These are phyloP conservation scores for Dendronephthya gigantea DNA, from an alignment of 64 coral and sea anemone species.

Conservation along the genomic window DNA sequence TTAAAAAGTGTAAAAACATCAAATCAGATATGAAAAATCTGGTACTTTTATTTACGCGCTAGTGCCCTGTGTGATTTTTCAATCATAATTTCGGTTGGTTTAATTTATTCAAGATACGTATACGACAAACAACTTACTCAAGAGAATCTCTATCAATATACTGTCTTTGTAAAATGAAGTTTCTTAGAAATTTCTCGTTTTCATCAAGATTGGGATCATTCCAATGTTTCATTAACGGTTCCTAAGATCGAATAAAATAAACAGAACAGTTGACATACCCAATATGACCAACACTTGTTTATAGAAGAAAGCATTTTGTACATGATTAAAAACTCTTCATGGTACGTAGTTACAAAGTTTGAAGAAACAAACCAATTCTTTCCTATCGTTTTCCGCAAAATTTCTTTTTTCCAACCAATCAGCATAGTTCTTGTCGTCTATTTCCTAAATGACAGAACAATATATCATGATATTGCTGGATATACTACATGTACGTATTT, in stretches of 20 bases:
- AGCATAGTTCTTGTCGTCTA: conserved; percentile 57
- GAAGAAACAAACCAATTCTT: conserved; percentile 15
- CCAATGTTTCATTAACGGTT: conserved; percentile 58
- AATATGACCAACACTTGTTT: not conserved
- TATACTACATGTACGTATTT: too few relatives aligned
- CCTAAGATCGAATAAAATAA: conserved; percentile 29
- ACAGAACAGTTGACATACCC: not conserved
- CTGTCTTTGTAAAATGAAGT: conserved; percentile 82
- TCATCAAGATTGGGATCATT: conserved; percentile 63
- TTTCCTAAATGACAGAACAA: conserved; percentile 13
- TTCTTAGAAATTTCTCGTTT: conserved; percentile 76
- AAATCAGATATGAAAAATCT: too few relatives aligned
- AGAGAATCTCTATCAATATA: conserved; percentile 75
- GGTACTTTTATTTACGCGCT: too few relatives aligned
- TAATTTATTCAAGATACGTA: not conserved
- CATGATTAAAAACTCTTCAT: too few relatives aligned
- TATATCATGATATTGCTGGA: too few relatives aligned
- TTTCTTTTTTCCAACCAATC: conserved; percentile 74
- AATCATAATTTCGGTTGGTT: too few relatives aligned
- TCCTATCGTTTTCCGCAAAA: not conserved
- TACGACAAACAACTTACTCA: conserved; percentile 28
- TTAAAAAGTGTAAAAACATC: too few relatives aligned
- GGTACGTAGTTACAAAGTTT: too few relatives aligned
- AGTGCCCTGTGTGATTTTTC: too few relatives aligned
- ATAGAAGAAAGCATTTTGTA: too few relatives aligned